Evolutionary conservation across 1,140 invertebrate species (phyloP), one percentile per base, ranked within the genome.

Genomic region (Drosophila jambulina): DNA sequence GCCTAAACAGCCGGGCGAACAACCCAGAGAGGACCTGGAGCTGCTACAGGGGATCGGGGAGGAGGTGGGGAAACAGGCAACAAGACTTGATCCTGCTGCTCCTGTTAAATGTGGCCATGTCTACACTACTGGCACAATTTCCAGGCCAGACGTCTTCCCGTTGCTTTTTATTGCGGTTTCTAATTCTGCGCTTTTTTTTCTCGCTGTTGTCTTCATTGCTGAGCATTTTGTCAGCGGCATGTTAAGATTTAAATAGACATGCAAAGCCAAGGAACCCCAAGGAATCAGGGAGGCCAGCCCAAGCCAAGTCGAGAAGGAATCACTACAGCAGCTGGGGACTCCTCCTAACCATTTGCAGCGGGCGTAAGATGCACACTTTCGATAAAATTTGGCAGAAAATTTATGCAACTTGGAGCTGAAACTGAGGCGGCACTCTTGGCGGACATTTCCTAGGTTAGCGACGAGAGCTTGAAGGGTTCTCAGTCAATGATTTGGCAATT

Each of bases 81-180:
- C 84, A 88, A 88, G 84, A 75, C 61, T 90, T 88, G 84, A 90
- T 88, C 84, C 84, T 88, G 80, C 69, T 90, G 85, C 84, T 88
- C 84, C 84, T 88, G 85, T 88, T 88, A 81, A 75, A 88, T 87
- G 79, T 72, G 48, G 49, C 71, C 49, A 64, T 74, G 68, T 67
- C 57, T 80, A 87, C 83, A 88, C 84, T 90, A 88, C 85, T 88
- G 84, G 84, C 84, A 88, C 84, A 88, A 75, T 88, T 88, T 83
- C 70, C 49, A 58, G 61, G 48, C 70, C 74, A 59, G 61, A 61
- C 63, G 61, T 81, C 77, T 85, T 81, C 60, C 82, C 61, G 61
- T 76, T 77, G 61, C 42, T 54, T 75, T 77, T 77, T 76, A 67
- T 75, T 77, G 72, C 23, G 40, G 54, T 59, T 75, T 36, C 67